Evolutionary conservation across 1,140 invertebrate genomes (phyloP).

Genomic region (Druon quercuslanigerum): DNA sequence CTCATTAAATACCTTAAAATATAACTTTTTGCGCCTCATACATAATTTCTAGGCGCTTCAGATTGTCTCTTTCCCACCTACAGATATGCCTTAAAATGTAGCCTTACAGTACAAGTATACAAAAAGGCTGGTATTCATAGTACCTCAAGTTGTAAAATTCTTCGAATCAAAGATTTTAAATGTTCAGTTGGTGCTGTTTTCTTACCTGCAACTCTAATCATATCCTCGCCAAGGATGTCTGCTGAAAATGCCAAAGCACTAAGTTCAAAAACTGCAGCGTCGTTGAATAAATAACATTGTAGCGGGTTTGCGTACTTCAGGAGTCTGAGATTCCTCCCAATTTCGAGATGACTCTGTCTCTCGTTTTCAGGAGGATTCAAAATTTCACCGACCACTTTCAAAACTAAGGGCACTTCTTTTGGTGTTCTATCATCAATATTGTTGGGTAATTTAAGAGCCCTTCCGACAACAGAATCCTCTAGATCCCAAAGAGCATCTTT

Average conservation of each 20-base stretch:
- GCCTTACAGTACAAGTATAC: too few relatives aligned
- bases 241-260: slow-evolving; percentile 67
- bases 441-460: slow-evolving; percentile 81
- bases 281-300: slow-evolving; percentile 79
- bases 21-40: too few relatives aligned
- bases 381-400: slow-evolving; percentile 71
- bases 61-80: too few relatives aligned
- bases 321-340: slow-evolving; percentile 75
- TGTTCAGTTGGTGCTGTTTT: too few relatives aligned
- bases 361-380: slow-evolving; percentile 46
- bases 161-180: too few relatives aligned
- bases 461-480: slow-evolving; percentile 78
- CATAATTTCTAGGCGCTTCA: too few relatives aligned
- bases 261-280: slow-evolving; percentile 81
- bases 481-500: slow-evolving; percentile 77
- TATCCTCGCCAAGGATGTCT: slow-evolving; percentile 72
- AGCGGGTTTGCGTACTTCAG: slow-evolving; percentile 78
- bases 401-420: slow-evolving; percentile 61
- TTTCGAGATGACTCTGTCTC: slow-evolving; percentile 76
- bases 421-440: slow-evolving; percentile 80
- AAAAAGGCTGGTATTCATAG: too few relatives aligned
- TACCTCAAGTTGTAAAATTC: too few relatives aligned
- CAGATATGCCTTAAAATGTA: too few relatives aligned
- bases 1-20: too few relatives aligned
- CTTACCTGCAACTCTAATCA: slow-evolving; percentile 50